Conservation (phyloP, 2,113 vertebrate species). For the Motacilla tschutschensis region DNA sequence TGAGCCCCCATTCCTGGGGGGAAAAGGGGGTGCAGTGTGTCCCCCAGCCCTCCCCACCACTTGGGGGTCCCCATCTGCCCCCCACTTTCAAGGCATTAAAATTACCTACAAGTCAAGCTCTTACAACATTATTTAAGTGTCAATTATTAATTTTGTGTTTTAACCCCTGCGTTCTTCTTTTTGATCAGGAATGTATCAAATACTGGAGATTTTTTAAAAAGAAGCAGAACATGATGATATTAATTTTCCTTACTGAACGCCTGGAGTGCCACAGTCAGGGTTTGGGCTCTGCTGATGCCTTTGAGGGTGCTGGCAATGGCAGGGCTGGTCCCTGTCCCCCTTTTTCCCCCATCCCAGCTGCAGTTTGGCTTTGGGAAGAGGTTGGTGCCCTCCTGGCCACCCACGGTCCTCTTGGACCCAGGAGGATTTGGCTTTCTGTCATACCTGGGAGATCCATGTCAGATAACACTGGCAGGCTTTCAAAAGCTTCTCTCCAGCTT, state of each 20-base stretch:
- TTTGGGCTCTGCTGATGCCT: background rate
- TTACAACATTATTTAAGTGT: background rate
- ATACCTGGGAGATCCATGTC: constrained; percentile 12
- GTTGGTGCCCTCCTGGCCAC: background rate
- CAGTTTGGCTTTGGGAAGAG: background rate
- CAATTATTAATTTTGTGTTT: background rate
- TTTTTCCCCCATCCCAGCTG: background rate
- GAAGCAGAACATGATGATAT: background rate
- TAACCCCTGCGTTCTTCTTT: background rate
- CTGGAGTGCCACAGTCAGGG: accelerated
- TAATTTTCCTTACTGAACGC: background rate
- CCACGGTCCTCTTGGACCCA: background rate
- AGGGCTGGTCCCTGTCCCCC: background rate
- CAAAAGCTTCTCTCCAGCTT: constrained; percentile 19
- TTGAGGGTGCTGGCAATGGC: background rate
- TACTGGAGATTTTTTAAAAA: background rate
- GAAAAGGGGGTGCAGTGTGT: background rate
- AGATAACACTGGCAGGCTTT: constrained; percentile 37
- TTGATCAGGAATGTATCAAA: background rate
- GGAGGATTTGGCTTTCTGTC: background rate
- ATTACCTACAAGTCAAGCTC: background rate
- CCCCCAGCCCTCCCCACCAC: background rate
- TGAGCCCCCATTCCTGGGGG: accelerated
- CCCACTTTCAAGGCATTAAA: background rate
- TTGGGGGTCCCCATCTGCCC: background rate